Conservation (phyloP, 2,797 vertebrate genomes). For the Harpagifer antarcticus region DNA sequence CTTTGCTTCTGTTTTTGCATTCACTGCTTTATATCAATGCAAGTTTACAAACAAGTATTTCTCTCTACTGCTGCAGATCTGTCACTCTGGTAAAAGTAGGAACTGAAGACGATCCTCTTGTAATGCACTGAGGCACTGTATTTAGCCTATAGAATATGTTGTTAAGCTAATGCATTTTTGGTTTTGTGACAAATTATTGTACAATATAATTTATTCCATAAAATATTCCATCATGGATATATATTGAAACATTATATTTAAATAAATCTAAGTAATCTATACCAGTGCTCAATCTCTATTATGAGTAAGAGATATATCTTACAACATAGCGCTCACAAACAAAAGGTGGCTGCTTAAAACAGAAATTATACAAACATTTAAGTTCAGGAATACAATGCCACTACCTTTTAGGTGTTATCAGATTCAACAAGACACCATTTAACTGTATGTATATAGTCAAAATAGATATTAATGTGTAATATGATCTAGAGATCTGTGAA, state of each 20-base stretch:
- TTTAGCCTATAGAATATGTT: conserved; percentile 38
- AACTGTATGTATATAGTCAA: conserved; percentile 29
- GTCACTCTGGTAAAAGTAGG: conserved; percentile 9
- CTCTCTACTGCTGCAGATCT: conserved; percentile 20
- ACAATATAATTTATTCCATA: conserved; percentile 19
- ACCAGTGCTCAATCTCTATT: not conserved
- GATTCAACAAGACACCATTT: conserved; percentile 30
- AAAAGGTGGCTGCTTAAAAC: conserved; percentile 1
- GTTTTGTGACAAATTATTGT: conserved; percentile 16
- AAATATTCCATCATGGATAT: conserved; percentile 10
- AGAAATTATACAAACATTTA: not conserved
- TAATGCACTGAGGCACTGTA: conserved; percentile 13
- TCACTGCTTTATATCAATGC: conserved; percentile 26
- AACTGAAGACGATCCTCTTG: conserved; percentile 3
- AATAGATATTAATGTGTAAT: conserved; percentile 28
- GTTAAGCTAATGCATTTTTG: conserved; percentile 40
- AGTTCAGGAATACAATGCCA: not conserved
- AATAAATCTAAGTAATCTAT: not conserved
- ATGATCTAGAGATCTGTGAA: conserved; percentile 15
- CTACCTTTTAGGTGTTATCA: conserved; percentile 25
- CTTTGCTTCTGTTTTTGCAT: conserved; percentile 33
- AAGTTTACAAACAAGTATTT: conserved; percentile 28
- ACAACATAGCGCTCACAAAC: not conserved
- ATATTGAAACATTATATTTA: conserved; percentile 9
- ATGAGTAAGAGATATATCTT: not conserved